phyloP scores from a whole-genome alignment of 2,888 invertebrate species.

The Nycteola revayana region DNA sequence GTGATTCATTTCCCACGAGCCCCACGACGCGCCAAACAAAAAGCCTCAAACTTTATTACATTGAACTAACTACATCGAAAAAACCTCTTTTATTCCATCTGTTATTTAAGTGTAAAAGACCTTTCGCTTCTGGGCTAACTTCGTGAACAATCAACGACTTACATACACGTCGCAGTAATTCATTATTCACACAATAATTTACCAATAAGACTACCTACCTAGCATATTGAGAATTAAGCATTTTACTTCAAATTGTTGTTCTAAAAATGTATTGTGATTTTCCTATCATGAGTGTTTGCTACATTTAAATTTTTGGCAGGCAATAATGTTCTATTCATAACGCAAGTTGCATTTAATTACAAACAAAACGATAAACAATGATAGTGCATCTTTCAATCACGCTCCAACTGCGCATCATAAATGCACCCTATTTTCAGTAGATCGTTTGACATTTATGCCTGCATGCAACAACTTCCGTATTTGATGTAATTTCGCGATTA shows the following conservation, averaged over 20 bases:
- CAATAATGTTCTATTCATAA: too few species aligned
- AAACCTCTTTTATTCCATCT: conserved; percentile 34
- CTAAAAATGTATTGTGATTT: too few species aligned
- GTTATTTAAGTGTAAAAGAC: conserved; percentile 16
- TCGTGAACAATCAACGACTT: conserved; percentile 25
- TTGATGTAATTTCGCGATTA: conserved; percentile 69
- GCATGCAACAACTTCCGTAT: conserved; percentile 65
- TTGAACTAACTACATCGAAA: conserved; percentile 43
- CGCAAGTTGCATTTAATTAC: too few species aligned
- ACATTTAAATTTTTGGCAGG: too few species aligned
- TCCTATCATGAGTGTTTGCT: too few species aligned
- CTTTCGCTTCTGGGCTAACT: conserved; percentile 1
- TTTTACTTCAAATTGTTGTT: too few species aligned
- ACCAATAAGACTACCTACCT: conserved; percentile 26
- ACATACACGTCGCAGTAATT: conserved; percentile 31
- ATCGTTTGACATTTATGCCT: conserved; percentile 41
- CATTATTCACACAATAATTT: conserved; percentile 41
- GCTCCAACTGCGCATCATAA: conserved; percentile 12
- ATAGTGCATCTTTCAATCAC: conserved; percentile 15
- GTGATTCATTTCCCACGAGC: conserved; percentile 80
- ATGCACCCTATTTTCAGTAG: conserved; percentile 21
- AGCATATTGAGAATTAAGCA: too few species aligned
- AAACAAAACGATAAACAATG: conserved; percentile 1
- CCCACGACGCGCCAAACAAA: conserved; percentile 53
- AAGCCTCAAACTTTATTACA: conserved; percentile 60